These are phyloP conservation scores for Eupithecia exiguata DNA, from an alignment of 2,888 invertebrate genomes.

Conservation along the genomic window DNA sequence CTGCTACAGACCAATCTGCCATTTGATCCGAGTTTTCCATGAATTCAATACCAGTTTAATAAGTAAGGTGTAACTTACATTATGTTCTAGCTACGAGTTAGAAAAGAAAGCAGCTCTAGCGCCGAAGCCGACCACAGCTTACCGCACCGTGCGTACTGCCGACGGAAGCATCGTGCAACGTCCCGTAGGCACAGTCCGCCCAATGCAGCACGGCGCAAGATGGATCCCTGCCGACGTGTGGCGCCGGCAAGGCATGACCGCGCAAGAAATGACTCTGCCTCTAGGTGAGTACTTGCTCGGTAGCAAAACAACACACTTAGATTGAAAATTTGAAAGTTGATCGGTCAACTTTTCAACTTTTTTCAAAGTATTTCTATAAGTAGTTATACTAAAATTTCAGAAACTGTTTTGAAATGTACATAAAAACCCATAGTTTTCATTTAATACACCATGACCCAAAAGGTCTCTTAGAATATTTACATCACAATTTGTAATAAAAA, in stretches of 20 bases:
- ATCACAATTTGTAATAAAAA: too few relatives aligned
- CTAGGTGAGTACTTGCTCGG: slow-evolving; percentile 85
- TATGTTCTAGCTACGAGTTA: slow-evolving; percentile 91
- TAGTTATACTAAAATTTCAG: too few relatives aligned
- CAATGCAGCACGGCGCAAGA: slow-evolving; percentile 90
- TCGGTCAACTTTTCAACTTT: too few relatives aligned
- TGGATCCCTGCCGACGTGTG: slow-evolving; percentile 96
- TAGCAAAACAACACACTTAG: too few relatives aligned
- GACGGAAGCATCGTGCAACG: slow-evolving; percentile 86
- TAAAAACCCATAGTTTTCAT: too few relatives aligned
- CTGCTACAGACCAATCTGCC: background rate
- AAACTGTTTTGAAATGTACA: too few relatives aligned
- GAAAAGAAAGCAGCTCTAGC: slow-evolving; percentile 94
- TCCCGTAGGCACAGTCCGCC: slow-evolving; percentile 89
- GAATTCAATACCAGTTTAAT: too few relatives aligned
- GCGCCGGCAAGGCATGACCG: slow-evolving; percentile 97
- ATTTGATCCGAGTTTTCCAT: background rate
- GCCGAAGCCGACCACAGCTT: slow-evolving; percentile 83
- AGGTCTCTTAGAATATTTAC: too few relatives aligned
- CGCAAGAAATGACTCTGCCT: slow-evolving; percentile 96
- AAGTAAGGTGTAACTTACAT: too few relatives aligned
- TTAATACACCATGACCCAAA: too few relatives aligned
- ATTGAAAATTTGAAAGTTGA: too few relatives aligned
- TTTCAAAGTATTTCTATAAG: too few relatives aligned
- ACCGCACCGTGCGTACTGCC: slow-evolving; percentile 87